Evolutionary conservation across 2,888 invertebrate species (phyloP), one percentile per base, ranked within the genome.

Genomic region (Biston betularia): DNA sequence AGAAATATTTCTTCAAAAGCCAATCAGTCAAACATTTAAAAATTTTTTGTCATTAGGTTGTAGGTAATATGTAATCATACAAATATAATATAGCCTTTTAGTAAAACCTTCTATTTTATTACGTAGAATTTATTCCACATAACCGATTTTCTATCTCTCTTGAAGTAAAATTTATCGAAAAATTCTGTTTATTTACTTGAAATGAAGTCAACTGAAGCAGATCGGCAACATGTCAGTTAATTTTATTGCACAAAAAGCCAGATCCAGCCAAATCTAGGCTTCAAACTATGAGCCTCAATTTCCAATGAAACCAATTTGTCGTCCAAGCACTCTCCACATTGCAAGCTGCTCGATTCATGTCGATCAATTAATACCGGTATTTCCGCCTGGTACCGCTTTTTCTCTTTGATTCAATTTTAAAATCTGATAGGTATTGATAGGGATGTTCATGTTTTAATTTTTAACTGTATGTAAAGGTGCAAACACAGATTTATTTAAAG

Each of bases 291-390:
- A 15, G 24, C 46, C 65, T 50, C 52, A 54, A 65, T 57, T 42
- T 24, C 24, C 54, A 50, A 64, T 69, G 69, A 70, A 69, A 70
- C 70, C 72, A 72, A 72, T 74, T 73, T 71, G 71, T 74, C 68
- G 61, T 58, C 54, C 49, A 57, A 66, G 67, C 54, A 62, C 74
- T 48, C 72, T 72, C 70, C 34, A 63, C 71, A 55, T 53, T 61
- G 67, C 65, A 67, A 67, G 48, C 69, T 57, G 48, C 69, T 57
- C 62, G 46, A 53, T 58, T 58, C 45, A 50, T 42, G 35, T 44
- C 70, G 63, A 68, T 71, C 71, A 71, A 74, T 74, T 70, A 69
- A 74, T 69, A 68, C 69, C 67, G 63, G 63, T 65, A 68, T 69
- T 70, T 57, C 65, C 55, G 40, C 38, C 10, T 44, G 55, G 53